A percentile compares a stretch with the other conserved stretches of the same genome.
These are phyloP conservation scores for Synanthedon formicaeformis DNA, from an alignment of 2,888 invertebrate species.

Conservation along the genomic window DNA sequence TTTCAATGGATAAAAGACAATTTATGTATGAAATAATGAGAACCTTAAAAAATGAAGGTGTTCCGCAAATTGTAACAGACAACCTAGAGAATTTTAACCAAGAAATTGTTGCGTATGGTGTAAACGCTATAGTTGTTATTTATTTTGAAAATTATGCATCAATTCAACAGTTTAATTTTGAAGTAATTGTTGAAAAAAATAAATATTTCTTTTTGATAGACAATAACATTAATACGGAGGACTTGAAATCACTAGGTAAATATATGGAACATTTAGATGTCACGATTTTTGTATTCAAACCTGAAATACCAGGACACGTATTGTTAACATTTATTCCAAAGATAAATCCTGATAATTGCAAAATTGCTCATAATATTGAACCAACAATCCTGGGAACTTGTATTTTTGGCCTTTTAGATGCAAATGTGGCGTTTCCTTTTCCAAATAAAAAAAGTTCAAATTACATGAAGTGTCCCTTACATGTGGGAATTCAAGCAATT, in stretches of 20 bases:
- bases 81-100: neutral
- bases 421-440: conserved; percentile 13
- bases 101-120: conserved; percentile 4
- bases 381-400: conserved; percentile 24
- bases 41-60: conserved; percentile 2
- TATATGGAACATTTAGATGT: no score
- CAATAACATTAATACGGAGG: conserved; percentile 24
- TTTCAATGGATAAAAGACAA: neutral
- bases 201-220: conserved; percentile 24
- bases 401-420: conserved; percentile 16
- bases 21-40: neutral
- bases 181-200: conserved; percentile 10
- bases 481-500: conserved; percentile 30
- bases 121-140: conserved; percentile 13
- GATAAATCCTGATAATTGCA: conserved; percentile 26
- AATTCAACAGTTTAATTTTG: conserved; percentile 10
- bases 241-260: neutral
- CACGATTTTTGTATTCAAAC: no score
- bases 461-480: conserved; percentile 37
- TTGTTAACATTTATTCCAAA: conserved; percentile 24
- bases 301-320: conserved; percentile 9
- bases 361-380: conserved; percentile 10
- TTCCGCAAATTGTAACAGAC: neutral
- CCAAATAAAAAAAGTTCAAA: conserved; percentile 25
- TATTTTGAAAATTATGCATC: conserved; percentile 16